Evolutionary conservation across 2,888 invertebrate species (phyloP).

Genomic region (Parnassius mnemosyne): DNA sequence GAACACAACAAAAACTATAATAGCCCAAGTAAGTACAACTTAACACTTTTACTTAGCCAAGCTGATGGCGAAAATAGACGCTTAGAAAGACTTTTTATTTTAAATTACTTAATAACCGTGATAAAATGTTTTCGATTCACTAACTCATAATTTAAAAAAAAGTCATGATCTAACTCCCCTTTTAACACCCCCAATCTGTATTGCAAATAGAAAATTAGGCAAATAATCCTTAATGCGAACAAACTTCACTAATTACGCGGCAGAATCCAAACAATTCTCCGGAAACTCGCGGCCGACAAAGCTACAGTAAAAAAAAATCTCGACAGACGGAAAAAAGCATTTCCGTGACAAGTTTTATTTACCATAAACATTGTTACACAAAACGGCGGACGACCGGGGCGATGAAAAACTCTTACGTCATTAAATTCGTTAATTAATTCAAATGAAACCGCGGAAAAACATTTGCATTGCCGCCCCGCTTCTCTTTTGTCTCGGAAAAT

Average conservation of each 20-base stretch:
- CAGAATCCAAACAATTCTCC: slow-evolving; percentile 75
- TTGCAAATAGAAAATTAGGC: slow-evolving; percentile 65
- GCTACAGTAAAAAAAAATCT: slow-evolving; percentile 63
- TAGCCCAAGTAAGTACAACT: too few relatives aligned
- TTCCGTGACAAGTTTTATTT: slow-evolving; percentile 80
- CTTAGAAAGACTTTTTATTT: too few relatives aligned
- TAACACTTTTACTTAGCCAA: too few relatives aligned
- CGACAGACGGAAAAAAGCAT: slow-evolving; percentile 71
- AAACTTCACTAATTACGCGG: slow-evolving; percentile 79
- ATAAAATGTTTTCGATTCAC: slow-evolving; percentile 21
- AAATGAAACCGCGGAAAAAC: slow-evolving; percentile 77
- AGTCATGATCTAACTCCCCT: slow-evolving; percentile 42
- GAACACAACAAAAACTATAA: too few relatives aligned
- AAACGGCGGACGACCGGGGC: slow-evolving; percentile 50
- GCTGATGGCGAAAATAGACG: too few relatives aligned
- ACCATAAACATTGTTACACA: slow-evolving; percentile 77
- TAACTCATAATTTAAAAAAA: slow-evolving; percentile 20
- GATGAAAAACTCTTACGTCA: slow-evolving; percentile 75
- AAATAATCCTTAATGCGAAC: slow-evolving; percentile 70
- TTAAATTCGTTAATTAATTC: slow-evolving; percentile 80
- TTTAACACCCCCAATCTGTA: slow-evolving; percentile 64
- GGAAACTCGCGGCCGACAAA: slow-evolving; percentile 60
- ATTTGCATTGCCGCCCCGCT: slow-evolving; percentile 67
- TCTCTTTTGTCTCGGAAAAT: slow-evolving; percentile 58
- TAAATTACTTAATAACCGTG: neutral